Percentiles rank a stretch among this genome's conserved stretches.
phyloP scores from a whole-genome alignment of 2,888 invertebrate species.

The Clepsis dumicolana region DNA sequence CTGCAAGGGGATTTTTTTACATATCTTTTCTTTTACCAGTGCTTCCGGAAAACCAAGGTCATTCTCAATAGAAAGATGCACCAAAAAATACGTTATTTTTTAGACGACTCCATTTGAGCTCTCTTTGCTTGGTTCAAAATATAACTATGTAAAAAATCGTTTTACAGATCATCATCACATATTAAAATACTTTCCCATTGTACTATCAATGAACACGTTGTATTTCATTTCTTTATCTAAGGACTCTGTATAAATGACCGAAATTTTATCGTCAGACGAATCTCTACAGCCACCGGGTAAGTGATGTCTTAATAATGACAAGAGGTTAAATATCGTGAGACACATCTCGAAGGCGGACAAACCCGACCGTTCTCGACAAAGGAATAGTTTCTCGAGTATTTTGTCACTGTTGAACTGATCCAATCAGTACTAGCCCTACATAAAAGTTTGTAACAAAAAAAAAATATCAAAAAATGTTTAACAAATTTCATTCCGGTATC shows the following conservation, averaged over 20 bases:
- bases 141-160: conserved; percentile 42
- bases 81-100: too few relatives aligned
- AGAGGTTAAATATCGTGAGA: conserved; percentile 80
- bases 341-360: conserved; percentile 73
- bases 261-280: conserved; percentile 72
- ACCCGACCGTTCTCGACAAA: conserved; percentile 76
- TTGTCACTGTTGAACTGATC: conserved; percentile 84
- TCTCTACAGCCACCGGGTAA: conserved; percentile 82
- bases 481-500: conserved; percentile 65
- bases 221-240: conserved; percentile 63
- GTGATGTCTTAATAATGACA: conserved; percentile 85
- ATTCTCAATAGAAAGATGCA: too few relatives aligned
- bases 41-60: too few relatives aligned
- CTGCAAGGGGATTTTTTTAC: too few relatives aligned
- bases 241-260: conserved; percentile 70
- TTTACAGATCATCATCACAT: conserved; percentile 35
- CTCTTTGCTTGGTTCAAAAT: too few relatives aligned
- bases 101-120: too few relatives aligned
- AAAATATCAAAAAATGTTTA: conserved; percentile 64
- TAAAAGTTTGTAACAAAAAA: conserved; percentile 72
- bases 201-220: conserved; percentile 53
- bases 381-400: conserved; percentile 76
- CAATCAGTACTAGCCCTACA: conserved; percentile 68
- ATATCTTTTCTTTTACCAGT: too few relatives aligned
- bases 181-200: conserved; percentile 54